phyloP scores from a whole-genome alignment of 2,113 vertebrate genomes.

The Vidua chalybeata region DNA sequence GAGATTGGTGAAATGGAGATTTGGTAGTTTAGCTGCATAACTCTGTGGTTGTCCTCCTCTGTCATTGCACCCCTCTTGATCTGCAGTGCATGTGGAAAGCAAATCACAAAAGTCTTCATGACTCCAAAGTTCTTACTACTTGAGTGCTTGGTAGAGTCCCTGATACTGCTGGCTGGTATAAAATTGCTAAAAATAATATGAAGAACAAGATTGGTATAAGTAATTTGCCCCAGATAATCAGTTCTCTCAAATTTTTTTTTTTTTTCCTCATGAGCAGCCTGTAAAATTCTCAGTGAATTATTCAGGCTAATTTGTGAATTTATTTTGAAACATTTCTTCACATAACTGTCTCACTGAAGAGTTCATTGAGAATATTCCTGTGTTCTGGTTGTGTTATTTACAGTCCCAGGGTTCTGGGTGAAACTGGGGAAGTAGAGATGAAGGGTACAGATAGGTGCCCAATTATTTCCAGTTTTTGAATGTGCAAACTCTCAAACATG shows the following conservation, averaged over 20 bases:
- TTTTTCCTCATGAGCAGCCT: neutral
- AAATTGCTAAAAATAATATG: neutral
- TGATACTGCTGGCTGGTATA: neutral
- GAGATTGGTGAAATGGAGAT: neutral
- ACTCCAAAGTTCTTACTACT: neutral
- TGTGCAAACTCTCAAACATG: neutral
- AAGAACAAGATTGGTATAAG: neutral
- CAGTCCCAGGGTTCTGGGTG: neutral
- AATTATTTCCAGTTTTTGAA: neutral
- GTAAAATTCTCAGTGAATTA: conserved; percentile 25
- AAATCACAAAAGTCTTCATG: neutral
- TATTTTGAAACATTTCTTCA: neutral
- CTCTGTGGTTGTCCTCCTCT: neutral
- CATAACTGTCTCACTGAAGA: neutral
- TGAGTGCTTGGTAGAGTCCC: neutral
- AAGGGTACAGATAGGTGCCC: neutral
- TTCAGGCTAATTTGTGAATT: conserved; percentile 25
- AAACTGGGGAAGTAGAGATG: neutral
- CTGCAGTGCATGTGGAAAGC: neutral
- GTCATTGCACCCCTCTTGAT: neutral
- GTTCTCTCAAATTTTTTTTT: neutral
- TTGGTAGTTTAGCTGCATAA: neutral
- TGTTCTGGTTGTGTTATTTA: neutral
- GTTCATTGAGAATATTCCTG: neutral
- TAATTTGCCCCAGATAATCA: conserved; percentile 25